Base-by-base conservation (phyloP, 2,888 invertebrate genomes). In the Drosophila mettleri region DNA sequence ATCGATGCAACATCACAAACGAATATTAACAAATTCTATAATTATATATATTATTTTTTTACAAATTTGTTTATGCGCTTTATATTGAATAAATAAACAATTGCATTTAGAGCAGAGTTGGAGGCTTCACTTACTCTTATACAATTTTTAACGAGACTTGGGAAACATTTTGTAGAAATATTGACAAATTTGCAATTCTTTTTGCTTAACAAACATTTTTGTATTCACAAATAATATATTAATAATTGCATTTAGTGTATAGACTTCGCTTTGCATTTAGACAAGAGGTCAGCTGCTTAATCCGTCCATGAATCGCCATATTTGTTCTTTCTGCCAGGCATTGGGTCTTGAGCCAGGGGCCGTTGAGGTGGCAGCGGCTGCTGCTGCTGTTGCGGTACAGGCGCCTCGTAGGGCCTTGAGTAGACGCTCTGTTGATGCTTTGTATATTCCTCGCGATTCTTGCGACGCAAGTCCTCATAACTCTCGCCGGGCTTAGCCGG, bases 401-500 rank as follows among this genome's bases (percentile, higher is more conserved):
- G 88, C 7, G 78, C 72, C 18, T 90, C 89, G 20, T 86, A 69
- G 3, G 89, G 82, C 7, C 77, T 82, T 0, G 89, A 84, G 33
- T 82, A 91, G 0, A 81, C 83, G 59, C 73, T 88, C 48, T 90
- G 89, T 24, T 86, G 80, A 53, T 87, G 91, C 60, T 89, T 91
- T 0, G 54, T 85, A 89, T 94, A 94, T 31, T 95, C 95, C 38
- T 95, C 95, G 49, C 96, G 93, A 92, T 97, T 96, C 86, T 93
- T 93, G 52, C 93, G 94, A 20, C 96, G 93, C 65, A 96, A 91
- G 79, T 96, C 96, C 36, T 96, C 96, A 87, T 96, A 96, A 0
- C 95, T 94, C 14, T 94, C 93, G 0, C 93, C 85, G 0, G 73
- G 93, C 92, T 72, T 93, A 62, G 84, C 92, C 83, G 85, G 93